phyloP scores from a whole-genome alignment of 2,797 vertebrate genomes.

The Enteromius afrohamiltoni region DNA sequence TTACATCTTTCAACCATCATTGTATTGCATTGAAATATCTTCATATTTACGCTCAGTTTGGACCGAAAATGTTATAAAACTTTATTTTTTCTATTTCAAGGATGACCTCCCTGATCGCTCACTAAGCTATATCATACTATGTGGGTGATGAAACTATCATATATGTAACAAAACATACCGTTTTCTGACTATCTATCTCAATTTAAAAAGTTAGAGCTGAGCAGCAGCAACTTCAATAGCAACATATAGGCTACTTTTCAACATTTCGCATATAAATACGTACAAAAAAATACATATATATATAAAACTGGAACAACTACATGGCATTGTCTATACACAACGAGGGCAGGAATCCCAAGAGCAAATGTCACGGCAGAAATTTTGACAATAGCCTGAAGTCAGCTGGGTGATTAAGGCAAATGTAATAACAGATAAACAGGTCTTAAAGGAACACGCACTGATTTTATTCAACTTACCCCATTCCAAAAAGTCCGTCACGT shows the following conservation, averaged over 20 bases:
- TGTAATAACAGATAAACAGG: conserved; percentile 29
- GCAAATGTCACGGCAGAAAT: conserved; percentile 8
- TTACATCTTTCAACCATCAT: neutral
- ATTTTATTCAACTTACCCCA: conserved; percentile 83
- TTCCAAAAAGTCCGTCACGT: conserved; percentile 93
- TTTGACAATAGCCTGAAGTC: conserved; percentile 35
- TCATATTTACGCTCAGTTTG: neutral
- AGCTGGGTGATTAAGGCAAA: conserved; percentile 24
- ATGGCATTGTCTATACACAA: neutral
- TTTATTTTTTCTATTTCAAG: neutral
- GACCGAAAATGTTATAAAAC: neutral
- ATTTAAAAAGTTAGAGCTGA: neutral
- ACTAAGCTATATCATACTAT: neutral
- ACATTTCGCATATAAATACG: neutral
- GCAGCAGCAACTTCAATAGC: neutral
- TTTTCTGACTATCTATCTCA: neutral
- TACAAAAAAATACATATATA: neutral
- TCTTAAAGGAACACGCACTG: conserved; percentile 17
- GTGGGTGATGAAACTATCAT: neutral
- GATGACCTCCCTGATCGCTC: neutral
- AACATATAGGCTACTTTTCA: neutral
- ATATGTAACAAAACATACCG: neutral
- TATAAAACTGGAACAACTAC: neutral
- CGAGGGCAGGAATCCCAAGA: conserved; percentile 3
- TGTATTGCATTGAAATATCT: neutral